Evolutionary conservation across 1,140 invertebrate genomes (phyloP).

Genomic region (Heliconius nattereri): DNA sequence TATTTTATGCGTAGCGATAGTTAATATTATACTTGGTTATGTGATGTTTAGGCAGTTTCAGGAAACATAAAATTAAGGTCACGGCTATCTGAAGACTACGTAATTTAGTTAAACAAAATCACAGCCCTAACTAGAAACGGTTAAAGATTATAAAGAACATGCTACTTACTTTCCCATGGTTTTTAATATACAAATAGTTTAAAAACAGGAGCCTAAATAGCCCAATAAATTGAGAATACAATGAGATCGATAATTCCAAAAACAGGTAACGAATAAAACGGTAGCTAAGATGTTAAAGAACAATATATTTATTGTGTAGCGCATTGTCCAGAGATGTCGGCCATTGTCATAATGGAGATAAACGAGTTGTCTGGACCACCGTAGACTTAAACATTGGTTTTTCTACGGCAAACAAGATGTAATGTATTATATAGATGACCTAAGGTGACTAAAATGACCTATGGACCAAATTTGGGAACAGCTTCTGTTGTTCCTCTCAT

Average conservation of each 20-base stretch:
- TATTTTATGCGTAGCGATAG: no score
- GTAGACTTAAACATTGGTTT: conserved; percentile 71
- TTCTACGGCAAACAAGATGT: conserved; percentile 63
- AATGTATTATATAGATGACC: conserved; percentile 62
- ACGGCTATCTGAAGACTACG: conserved; percentile 18
- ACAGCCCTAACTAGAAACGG: conserved; percentile 36
- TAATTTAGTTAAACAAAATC: conserved; percentile 38
- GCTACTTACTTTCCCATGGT: conserved; percentile 63
- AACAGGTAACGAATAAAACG: conserved; percentile 65
- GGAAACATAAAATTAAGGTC: conserved; percentile 24
- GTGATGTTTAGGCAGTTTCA: conserved; percentile 19
- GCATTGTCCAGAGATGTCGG: conserved; percentile 60
- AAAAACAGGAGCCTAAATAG: conserved; percentile 60
- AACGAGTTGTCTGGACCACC: conserved; percentile 48
- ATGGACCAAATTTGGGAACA: conserved; percentile 63
- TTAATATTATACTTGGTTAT: background rate
- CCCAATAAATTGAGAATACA: conserved; percentile 68
- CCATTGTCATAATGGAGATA: conserved; percentile 42
- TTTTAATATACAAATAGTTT: conserved; percentile 65
- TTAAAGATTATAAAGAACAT: conserved; percentile 39
- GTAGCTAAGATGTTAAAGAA: conserved; percentile 71
- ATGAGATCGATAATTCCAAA: conserved; percentile 73
- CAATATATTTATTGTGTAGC: conserved; percentile 61
- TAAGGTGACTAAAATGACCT: conserved; percentile 69
- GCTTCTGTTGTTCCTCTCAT: conserved; percentile 53